Evolutionary conservation across 2,797 vertebrate species (phyloP).

Genomic region (Taeniopygia guttata): DNA sequence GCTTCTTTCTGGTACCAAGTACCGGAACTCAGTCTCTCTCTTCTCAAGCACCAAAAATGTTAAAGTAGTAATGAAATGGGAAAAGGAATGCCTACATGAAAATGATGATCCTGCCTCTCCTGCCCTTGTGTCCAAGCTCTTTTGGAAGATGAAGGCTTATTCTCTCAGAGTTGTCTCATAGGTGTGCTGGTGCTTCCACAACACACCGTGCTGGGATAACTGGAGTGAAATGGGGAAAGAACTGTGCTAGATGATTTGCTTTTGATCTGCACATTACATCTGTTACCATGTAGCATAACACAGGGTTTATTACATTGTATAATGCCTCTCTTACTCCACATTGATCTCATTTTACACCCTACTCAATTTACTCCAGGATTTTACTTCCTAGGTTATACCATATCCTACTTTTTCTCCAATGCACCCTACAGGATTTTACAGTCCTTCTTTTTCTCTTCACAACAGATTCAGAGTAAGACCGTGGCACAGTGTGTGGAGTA

Average conservation of each 20-base stretch:
- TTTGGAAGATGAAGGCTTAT: not conserved
- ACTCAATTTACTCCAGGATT: too few relatives aligned
- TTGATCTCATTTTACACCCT: too few relatives aligned
- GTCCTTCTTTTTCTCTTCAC: not conserved
- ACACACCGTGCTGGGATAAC: too few relatives aligned
- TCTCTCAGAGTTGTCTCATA: too few relatives aligned
- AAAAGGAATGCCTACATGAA: accelerated
- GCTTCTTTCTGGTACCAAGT: too few relatives aligned
- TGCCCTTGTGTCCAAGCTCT: too few relatives aligned
- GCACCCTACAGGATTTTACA: not conserved
- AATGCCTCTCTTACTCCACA: not conserved
- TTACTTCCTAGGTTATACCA: too few relatives aligned
- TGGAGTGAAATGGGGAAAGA: accelerated
- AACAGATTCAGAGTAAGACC: not conserved
- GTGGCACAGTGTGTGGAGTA: not conserved
- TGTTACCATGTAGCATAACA: not conserved
- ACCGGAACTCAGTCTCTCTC: not conserved
- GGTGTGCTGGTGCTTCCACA: not conserved
- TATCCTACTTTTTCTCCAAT: not conserved
- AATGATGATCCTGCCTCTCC: not conserved
- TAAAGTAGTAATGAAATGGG: not conserved
- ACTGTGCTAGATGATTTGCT: not conserved
- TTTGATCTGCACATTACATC: too few relatives aligned
- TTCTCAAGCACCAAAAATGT: too few relatives aligned
- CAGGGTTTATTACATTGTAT: accelerated